Conservation (phyloP, 2,888 invertebrate genomes). For the Rotaria macrura region DNA sequence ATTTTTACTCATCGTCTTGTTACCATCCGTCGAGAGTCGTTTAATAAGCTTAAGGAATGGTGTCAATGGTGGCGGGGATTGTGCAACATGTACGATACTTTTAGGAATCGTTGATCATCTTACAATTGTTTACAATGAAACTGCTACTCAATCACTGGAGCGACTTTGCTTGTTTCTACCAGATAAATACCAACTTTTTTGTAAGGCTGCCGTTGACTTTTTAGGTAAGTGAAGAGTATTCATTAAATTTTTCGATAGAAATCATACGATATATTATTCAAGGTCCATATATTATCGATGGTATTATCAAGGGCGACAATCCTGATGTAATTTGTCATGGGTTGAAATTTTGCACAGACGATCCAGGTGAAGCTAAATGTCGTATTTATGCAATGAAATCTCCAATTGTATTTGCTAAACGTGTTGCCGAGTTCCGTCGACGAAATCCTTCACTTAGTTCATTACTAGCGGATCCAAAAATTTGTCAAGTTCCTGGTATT, state of each 20-base stretch:
- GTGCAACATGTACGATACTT: slow-evolving; percentile 40
- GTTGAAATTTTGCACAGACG: slow-evolving; percentile 39
- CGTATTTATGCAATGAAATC: slow-evolving; percentile 37
- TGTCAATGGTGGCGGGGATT: slow-evolving; percentile 27
- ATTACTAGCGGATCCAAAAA: slow-evolving; percentile 20
- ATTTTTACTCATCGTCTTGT: neutral
- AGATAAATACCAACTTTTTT: slow-evolving; percentile 35
- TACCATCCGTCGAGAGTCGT: neutral
- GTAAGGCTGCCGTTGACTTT: slow-evolving; percentile 36
- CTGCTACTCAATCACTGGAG: slow-evolving; percentile 38
- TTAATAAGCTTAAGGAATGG: neutral
- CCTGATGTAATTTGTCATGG: slow-evolving; percentile 42
- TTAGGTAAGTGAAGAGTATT: neutral
- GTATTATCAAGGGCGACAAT: slow-evolving; percentile 38
- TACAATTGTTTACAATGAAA: slow-evolving; percentile 40
- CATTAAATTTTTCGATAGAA: neutral
- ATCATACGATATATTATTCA: slow-evolving; percentile 34
- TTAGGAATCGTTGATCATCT: slow-evolving; percentile 40
- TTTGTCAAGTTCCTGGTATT: slow-evolving; percentile 41
- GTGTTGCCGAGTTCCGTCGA: too few relatives aligned
- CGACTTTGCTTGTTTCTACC: slow-evolving; percentile 39
- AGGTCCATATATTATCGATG: slow-evolving; percentile 38
- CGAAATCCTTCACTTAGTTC: too few relatives aligned
- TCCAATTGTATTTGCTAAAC: too few relatives aligned
- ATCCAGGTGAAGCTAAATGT: slow-evolving; percentile 38